Base-by-base conservation (phyloP, 2,113 vertebrate genomes). In the Menidia beryllina region DNA sequence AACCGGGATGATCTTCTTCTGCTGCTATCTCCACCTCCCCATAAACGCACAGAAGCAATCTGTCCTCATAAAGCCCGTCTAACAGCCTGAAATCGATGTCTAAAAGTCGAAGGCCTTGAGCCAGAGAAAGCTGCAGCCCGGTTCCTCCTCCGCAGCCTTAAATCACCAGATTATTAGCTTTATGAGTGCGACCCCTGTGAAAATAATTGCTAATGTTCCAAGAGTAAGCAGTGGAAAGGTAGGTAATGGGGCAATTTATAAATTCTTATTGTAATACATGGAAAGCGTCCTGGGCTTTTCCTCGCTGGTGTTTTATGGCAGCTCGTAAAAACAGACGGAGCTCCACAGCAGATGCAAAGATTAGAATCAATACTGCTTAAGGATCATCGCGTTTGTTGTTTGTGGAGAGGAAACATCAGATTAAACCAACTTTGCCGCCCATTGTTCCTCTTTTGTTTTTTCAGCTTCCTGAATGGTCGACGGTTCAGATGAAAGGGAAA, bases 191-290 rank as follows among this genome's bases (percentile, higher is more conserved):
- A 90, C 86, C 91, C 90, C 81, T 88, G 88, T 91, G 91, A 92
- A 93, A 93, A 93, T 94, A 94, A 94, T 95, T 93, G 92, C 93
- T 94, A 94, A 93, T 93, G 92, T 93, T 93, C 86, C 72, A 79
- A 91, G 91, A 92, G 93, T 92, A 92, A 93, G 92, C 90, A 93
- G 86, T 94, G 90, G 91, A 93, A 94, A 93, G 91, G 88, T 83
- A 91, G 90, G 91, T 94, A 95, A 94, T 94, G 91, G 91, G 91
- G 89, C 93, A 91, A 92, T 94, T 92, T 92, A 93, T 93, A 93
- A 91, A 92, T 90, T 91, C 88, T 91, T 91, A 93, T 93, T 90
- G 93, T 88, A 91, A 91, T 92, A 91, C 91, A 92, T 91, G 91
- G 92, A 92, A 93, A 89, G 91, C 84, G 88, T 93, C 93, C 94